phyloP scores from a whole-genome alignment of 2,888 invertebrate genomes.

The Plagiodera versicolora region DNA sequence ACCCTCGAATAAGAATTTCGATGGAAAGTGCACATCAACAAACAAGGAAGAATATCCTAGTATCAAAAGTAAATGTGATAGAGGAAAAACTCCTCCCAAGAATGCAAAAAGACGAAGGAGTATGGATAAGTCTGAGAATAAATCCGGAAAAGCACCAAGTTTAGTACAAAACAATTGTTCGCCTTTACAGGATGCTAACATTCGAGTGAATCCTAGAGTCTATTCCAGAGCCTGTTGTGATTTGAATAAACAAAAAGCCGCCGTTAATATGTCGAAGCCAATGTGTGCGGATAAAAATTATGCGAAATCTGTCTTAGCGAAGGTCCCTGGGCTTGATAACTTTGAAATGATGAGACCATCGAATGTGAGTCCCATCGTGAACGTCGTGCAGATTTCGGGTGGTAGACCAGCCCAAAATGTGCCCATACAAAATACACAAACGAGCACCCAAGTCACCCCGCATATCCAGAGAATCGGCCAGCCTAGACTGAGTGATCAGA shows the following conservation, averaged over 20 bases:
- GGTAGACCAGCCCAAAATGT: constrained; percentile 42
- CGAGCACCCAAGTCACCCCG: constrained; percentile 55
- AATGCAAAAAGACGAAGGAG: constrained; percentile 30
- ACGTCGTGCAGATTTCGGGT: constrained; percentile 53
- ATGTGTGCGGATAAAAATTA: constrained; percentile 16
- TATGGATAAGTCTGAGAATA: constrained; percentile 36
- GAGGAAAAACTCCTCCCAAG: constrained; percentile 34
- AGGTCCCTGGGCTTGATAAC: constrained; percentile 62
- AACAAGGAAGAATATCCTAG: constrained; percentile 26
- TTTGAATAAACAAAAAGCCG: constrained; percentile 9
- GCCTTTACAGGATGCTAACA: constrained; percentile 38
- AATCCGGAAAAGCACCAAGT: constrained; percentile 33
- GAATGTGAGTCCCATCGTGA: constrained; percentile 51
- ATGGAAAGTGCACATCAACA: constrained; percentile 17
- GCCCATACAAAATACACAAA: constrained; percentile 47
- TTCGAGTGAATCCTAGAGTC: constrained; percentile 30
- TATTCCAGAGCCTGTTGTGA: constrained; percentile 26
- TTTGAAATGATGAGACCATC: constrained; percentile 63
- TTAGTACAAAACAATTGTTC: constrained; percentile 36
- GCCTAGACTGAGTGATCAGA: constrained; percentile 47
- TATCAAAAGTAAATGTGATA: constrained; percentile 34
- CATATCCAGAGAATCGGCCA: constrained; percentile 57
- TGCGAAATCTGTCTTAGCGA: constrained; percentile 50
- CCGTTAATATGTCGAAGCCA: constrained; percentile 1
- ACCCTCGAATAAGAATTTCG: constrained; percentile 19